Evolutionary conservation across 2,888 invertebrate species (phyloP).

Genomic region (Tubiluchus corallicola): DNA sequence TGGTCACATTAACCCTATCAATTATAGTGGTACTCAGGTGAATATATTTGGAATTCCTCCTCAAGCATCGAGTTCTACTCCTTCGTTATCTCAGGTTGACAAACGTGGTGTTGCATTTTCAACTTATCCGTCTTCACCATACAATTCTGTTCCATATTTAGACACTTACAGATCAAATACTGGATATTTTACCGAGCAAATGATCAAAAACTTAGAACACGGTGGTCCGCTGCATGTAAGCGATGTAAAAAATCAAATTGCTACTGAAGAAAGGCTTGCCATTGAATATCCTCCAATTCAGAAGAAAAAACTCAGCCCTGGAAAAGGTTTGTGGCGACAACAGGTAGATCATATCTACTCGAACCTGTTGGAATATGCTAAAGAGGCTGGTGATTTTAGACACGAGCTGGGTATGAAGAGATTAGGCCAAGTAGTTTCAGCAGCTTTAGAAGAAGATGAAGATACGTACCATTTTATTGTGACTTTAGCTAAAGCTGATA

Average conservation of each 20-base stretch:
- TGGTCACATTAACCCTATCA: conserved; percentile 20
- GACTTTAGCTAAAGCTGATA: not conserved
- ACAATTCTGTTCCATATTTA: not conserved
- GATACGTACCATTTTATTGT: not conserved
- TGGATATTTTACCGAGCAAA: conserved; percentile 1
- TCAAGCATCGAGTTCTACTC: not conserved
- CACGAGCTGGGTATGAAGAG: not conserved
- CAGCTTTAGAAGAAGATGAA: conserved; percentile 1
- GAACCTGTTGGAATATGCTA: conserved; percentile 1
- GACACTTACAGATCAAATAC: not conserved
- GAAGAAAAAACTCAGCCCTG: no score
- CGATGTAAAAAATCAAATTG: no score
- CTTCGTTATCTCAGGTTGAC: not conserved
- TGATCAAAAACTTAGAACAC: no score
- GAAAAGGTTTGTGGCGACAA: not conserved
- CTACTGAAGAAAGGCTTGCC: no score
- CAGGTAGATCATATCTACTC: conserved; percentile 1
- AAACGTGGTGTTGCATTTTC: not conserved
- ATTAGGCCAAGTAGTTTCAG: not conserved
- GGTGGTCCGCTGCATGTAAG: no score
- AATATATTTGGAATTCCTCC: conserved; percentile 26
- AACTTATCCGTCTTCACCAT: not conserved
- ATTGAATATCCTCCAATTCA: no score
- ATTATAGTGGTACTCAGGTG: conserved; percentile 30
- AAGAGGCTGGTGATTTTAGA: not conserved